Evolutionary conservation across 2,113 vertebrate genomes (phyloP).

Genomic region (Otolemur garnettii): DNA sequence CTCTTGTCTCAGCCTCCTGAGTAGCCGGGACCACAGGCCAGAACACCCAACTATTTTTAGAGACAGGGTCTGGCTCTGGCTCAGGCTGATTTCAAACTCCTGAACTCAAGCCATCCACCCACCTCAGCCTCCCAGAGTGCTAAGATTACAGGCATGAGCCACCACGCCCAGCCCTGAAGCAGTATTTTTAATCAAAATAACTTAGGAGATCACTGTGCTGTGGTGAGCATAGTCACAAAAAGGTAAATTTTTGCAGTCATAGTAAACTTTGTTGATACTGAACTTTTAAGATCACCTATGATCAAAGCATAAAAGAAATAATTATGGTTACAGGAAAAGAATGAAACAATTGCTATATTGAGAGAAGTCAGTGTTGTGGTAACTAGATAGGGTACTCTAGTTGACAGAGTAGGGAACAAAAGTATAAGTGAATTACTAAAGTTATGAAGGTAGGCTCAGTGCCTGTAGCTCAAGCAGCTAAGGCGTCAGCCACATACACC

Average conservation of each 20-base stretch:
- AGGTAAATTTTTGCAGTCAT: background rate
- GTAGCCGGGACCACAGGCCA: too few relatives aligned
- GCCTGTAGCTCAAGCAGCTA: too few relatives aligned
- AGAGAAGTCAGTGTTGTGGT: background rate
- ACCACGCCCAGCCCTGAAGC: too few relatives aligned
- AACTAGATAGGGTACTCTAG: background rate
- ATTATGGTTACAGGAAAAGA: background rate
- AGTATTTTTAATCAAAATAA: conserved; percentile 3
- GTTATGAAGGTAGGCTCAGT: background rate
- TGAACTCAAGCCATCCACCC: too few relatives aligned
- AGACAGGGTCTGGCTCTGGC: too few relatives aligned
- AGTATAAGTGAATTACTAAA: background rate
- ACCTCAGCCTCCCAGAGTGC: too few relatives aligned
- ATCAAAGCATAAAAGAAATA: background rate
- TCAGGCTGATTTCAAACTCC: too few relatives aligned
- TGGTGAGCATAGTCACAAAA: background rate
- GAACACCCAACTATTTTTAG: too few relatives aligned
- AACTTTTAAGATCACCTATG: conserved; percentile 14
- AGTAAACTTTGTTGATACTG: conserved; percentile 32
- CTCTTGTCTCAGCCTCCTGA: too few relatives aligned
- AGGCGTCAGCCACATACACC: too few relatives aligned
- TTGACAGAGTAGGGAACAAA: background rate
- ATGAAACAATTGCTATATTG: background rate
- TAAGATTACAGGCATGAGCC: too few relatives aligned
- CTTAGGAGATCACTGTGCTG: background rate